Conservation (phyloP, 2,113 vertebrate genomes). For the Tyrannus savana region DNA sequence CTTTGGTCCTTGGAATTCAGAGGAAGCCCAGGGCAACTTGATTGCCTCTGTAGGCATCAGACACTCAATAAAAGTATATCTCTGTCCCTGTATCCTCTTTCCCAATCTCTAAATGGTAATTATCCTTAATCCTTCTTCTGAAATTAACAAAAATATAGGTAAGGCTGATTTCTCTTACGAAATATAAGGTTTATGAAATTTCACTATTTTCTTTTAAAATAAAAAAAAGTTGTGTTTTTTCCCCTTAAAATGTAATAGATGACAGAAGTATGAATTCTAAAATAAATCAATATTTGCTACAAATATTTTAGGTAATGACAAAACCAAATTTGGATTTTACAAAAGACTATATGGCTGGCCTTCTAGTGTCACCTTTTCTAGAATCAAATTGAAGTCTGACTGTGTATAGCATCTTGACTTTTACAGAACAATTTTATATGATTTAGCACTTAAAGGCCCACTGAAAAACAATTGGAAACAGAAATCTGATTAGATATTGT, state of each 20-base stretch:
- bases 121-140: neutral
- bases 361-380: neutral
- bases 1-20: neutral
- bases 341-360: neutral
- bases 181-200: neutral
- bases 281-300: neutral
- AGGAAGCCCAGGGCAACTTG: neutral
- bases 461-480: neutral
- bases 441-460: neutral
- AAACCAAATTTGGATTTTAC: neutral
- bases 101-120: accelerated
- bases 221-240: neutral
- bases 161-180: neutral
- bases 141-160: neutral
- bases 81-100: neutral
- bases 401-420: neutral
- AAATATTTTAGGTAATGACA: neutral
- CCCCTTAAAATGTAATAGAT: neutral
- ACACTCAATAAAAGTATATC: neutral
- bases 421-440: neutral
- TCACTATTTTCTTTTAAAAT: neutral
- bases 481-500: neutral
- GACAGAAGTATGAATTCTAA: neutral
- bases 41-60: neutral
- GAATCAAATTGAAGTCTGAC: neutral